These are phyloP conservation scores for Metellina segmentata DNA, from an alignment of 2,888 invertebrate genomes.

Conservation along the genomic window DNA sequence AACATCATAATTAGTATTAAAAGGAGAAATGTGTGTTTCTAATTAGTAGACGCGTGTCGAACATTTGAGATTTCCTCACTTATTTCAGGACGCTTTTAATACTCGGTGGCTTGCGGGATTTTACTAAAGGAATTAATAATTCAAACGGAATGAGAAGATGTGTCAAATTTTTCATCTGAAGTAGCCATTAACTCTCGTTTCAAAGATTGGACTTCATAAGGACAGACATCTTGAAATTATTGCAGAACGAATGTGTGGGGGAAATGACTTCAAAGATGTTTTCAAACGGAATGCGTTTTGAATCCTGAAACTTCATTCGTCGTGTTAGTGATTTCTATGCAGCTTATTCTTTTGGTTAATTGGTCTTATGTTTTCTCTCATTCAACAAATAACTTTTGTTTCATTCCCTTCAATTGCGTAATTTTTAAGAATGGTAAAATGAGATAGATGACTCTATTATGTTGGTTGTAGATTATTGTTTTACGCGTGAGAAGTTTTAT, in stretches of 20 bases:
- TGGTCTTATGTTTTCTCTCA: not conserved
- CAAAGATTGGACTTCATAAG: not conserved
- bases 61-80: conserved; percentile 15
- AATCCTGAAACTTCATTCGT: not conserved
- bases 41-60: conserved; percentile 35
- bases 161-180: not conserved
- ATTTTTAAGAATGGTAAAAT: not conserved
- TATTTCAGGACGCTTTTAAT: not conserved
- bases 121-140: not conserved
- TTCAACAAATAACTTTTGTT: not conserved
- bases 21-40: conserved; percentile 23
- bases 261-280: too few species aligned
- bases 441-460: not conserved
- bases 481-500: not conserved
- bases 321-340: not conserved
- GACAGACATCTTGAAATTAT: not conserved
- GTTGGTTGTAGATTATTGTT: not conserved
- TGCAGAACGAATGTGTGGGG: too few species aligned
- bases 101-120: not conserved
- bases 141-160: not conserved
- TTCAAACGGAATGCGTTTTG: not conserved
- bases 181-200: not conserved
- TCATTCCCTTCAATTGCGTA: not conserved
- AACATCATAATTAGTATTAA: conserved; percentile 41
- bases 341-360: not conserved